phyloP scores from a whole-genome alignment of 2,113 vertebrate species.

The Lasiurus cinereus region DNA sequence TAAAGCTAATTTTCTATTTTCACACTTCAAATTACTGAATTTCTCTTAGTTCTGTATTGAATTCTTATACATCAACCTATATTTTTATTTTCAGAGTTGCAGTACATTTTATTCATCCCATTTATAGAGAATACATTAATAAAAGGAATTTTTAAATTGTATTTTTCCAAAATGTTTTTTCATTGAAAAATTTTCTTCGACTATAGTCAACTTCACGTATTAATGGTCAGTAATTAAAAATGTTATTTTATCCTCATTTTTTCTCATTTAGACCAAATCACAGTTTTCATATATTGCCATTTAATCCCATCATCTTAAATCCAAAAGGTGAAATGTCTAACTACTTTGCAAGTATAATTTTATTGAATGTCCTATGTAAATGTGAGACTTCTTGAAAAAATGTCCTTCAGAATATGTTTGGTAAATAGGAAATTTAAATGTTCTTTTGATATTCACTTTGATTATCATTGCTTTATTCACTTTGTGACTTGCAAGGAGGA shows the following conservation, averaged over 20 bases:
- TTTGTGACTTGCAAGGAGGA: slow-evolving; percentile 68
- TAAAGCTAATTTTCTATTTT: neutral
- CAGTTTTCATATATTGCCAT: slow-evolving; percentile 44
- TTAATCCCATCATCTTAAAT: slow-evolving; percentile 72
- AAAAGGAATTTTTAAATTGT: slow-evolving; percentile 35
- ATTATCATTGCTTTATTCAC: slow-evolving; percentile 73
- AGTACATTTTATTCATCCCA: slow-evolving; percentile 12
- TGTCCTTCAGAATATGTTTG: slow-evolving; percentile 76
- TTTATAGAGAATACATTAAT: slow-evolving; percentile 39
- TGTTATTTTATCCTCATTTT: slow-evolving; percentile 62
- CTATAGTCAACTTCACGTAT: slow-evolving; percentile 29
- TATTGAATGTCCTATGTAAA: slow-evolving; percentile 81
- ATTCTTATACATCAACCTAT: slow-evolving; percentile 26
- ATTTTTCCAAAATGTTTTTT: slow-evolving; percentile 46
- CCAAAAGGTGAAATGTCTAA: slow-evolving; percentile 70
- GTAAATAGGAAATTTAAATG: slow-evolving; percentile 74
- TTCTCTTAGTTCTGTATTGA: slow-evolving; percentile 55
- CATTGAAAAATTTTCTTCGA: slow-evolving; percentile 28
- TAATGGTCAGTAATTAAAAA: slow-evolving; percentile 70
- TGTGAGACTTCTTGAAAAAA: slow-evolving; percentile 65
- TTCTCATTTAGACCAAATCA: slow-evolving; percentile 68
- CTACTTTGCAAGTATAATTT: slow-evolving; percentile 83
- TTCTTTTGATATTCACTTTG: slow-evolving; percentile 69
- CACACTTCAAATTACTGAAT: neutral
- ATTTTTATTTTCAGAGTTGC: slow-evolving; percentile 59